phyloP scores from a whole-genome alignment of 2,797 vertebrate species.

The Antennarius maculatus region DNA sequence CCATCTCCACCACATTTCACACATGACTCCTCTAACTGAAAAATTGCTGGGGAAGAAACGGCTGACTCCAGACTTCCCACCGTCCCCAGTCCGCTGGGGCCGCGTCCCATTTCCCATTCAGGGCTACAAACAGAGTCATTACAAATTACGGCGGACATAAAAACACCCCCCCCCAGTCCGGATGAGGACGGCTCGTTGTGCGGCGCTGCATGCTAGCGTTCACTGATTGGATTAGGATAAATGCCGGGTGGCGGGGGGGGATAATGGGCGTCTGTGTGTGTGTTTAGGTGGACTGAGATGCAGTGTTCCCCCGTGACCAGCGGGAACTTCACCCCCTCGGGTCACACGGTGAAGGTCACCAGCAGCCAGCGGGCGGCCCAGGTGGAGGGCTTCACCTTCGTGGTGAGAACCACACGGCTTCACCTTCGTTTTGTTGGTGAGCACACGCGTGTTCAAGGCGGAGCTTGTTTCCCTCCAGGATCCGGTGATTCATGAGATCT shows the following conservation, averaged over 20 bases:
- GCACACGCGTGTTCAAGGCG: no score
- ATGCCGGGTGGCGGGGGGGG: constrained; percentile 45
- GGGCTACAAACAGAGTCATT: constrained; percentile 59
- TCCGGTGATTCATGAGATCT: constrained; percentile 88
- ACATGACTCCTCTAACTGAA: constrained; percentile 74
- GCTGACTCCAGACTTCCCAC: constrained; percentile 60
- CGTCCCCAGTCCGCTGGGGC: constrained; percentile 49
- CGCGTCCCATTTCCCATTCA: constrained; percentile 36
- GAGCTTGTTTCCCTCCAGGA: constrained; percentile 75
- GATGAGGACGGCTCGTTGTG: constrained; percentile 65
- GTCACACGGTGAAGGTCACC: constrained; percentile 85
- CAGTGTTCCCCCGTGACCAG: constrained; percentile 70
- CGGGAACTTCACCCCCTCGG: constrained; percentile 80
- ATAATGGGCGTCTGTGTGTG: constrained; percentile 71
- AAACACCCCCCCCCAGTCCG: constrained; percentile 39
- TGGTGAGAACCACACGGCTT: constrained; percentile 81
- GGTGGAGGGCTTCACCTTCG: constrained; percentile 87
- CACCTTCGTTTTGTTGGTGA: neutral
- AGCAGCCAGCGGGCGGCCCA: constrained; percentile 80
- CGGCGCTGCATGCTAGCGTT: constrained; percentile 54
- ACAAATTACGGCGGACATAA: constrained; percentile 25
- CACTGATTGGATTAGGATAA: constrained; percentile 78
- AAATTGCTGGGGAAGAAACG: constrained; percentile 70
- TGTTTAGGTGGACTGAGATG: constrained; percentile 82
- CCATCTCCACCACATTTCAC: constrained; percentile 33